Evolutionary conservation across 2,888 invertebrate species (phyloP), one percentile per base, ranked within the genome.

Genomic region (Drosophila nigricruria): DNA sequence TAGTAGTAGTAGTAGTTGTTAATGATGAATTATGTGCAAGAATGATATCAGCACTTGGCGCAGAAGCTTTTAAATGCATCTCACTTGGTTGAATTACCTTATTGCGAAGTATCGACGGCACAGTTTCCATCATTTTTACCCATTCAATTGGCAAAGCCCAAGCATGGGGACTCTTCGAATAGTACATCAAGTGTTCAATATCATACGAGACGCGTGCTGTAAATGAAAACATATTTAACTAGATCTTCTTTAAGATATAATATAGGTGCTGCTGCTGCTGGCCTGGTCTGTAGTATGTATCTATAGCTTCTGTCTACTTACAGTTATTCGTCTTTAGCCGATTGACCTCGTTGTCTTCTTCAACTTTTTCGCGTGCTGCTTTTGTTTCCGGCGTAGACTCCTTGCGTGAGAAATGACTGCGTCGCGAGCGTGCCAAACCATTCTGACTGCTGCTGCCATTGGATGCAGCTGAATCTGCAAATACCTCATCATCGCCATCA

Each of bases 371-470:
- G 18, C 88, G 89, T 45, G 71, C 57, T 34, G 74, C 79, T 65
- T 83, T 81, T 3, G 72, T 42, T 73, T 93, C 93, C 18, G 93
- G 92, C 30, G 92, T 91, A 12, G 92, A 92, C 72, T 93, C 93
- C 80, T 93, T 93, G 38, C 93, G 92, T 25, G 93, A 93, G 70
- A 93, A 93, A 71, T 93, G 93, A 80, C 93, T 93, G 71, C 93
- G 91, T 30, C 93, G 91, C 5, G 93, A 93, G 62, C 93, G 91
- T 27, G 92, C 91, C 61, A 93, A 69, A 3, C 93, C 93, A 81
- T 93, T 86, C 23, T 84, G 87, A 56, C 63, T 85, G 45, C 34
- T 65, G 53, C 87, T 57, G 1, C 75, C 90, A 84, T 89, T 90
- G 72, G 87, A 3, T 38, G 53, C 38, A 53, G 12, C 1, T 10